These are phyloP conservation scores for Melanocharis versteri DNA, from an alignment of 2,113 vertebrate genomes.

Conservation along the genomic window DNA sequence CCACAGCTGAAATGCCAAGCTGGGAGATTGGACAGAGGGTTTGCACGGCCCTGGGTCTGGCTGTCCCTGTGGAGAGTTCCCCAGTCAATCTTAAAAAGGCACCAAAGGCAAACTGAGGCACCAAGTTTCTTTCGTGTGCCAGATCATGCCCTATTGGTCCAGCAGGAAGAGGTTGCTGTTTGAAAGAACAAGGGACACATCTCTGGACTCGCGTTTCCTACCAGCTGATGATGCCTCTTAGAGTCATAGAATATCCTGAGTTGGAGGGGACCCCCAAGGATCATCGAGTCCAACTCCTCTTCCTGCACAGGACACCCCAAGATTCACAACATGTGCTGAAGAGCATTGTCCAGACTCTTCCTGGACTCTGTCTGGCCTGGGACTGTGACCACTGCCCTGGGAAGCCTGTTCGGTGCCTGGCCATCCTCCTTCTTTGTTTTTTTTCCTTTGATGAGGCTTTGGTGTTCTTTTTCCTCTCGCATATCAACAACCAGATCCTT, in stretches of 20 bases:
- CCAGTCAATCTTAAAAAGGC: background rate
- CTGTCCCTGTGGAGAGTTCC: background rate
- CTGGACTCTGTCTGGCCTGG: no score
- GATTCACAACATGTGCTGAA: no score
- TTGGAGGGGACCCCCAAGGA: no score
- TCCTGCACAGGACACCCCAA: background rate
- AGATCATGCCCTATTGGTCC: background rate
- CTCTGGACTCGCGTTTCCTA: background rate
- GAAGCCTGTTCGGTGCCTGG: no score
- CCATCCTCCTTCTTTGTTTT: background rate
- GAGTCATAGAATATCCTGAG: background rate
- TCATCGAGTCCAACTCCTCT: background rate
- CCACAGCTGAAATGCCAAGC: accelerated
- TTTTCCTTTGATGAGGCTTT: background rate
- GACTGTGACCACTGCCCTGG: background rate
- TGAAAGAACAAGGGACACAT: background rate
- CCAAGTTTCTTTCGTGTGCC: accelerated
- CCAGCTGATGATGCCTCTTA: background rate
- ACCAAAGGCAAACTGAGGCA: background rate
- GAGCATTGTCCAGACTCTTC: background rate
- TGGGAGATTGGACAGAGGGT: accelerated
- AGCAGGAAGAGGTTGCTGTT: background rate
- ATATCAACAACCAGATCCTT: background rate
- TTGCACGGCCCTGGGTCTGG: background rate
- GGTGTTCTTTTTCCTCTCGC: background rate